These are phyloP conservation scores for Mobula birostris DNA, from an alignment of 2,113 vertebrate genomes.

Conservation along the genomic window DNA sequence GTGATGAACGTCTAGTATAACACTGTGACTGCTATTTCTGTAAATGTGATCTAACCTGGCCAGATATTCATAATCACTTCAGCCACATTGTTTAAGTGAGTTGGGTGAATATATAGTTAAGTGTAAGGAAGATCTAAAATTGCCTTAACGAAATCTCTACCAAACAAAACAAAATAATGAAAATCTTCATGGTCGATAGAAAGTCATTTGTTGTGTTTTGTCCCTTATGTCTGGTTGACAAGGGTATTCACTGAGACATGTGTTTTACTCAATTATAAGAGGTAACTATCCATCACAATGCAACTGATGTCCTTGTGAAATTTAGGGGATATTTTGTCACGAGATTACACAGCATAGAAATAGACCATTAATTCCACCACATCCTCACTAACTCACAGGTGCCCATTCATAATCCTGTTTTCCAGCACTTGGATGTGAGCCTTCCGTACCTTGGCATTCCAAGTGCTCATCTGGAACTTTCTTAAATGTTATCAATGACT, in stretches of 20 bases:
- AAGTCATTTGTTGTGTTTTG: not conserved
- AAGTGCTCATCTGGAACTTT: too few species aligned
- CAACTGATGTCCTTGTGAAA: not conserved
- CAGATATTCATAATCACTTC: not conserved
- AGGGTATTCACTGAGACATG: not conserved
- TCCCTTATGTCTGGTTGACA: not conserved
- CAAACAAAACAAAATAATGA: not conserved
- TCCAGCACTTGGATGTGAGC: too few species aligned
- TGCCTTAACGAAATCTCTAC: not conserved
- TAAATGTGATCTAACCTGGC: not conserved
- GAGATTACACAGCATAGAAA: too few species aligned
- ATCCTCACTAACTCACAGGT: too few species aligned
- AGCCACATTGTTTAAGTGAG: not conserved
- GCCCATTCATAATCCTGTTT: too few species aligned
- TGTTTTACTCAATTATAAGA: not conserved
- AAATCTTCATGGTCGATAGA: not conserved
- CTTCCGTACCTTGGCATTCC: too few species aligned
- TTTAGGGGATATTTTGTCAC: too few species aligned
- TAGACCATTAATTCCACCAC: too few species aligned
- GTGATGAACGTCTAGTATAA: not conserved
- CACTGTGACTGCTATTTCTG: not conserved
- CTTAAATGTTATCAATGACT: too few species aligned
- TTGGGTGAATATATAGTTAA: not conserved
- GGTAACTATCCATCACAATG: not conserved
- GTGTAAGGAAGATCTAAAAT: not conserved